Evolutionary conservation across 2,888 invertebrate genomes (phyloP).

Genomic region (Pyrrhia umbra): DNA sequence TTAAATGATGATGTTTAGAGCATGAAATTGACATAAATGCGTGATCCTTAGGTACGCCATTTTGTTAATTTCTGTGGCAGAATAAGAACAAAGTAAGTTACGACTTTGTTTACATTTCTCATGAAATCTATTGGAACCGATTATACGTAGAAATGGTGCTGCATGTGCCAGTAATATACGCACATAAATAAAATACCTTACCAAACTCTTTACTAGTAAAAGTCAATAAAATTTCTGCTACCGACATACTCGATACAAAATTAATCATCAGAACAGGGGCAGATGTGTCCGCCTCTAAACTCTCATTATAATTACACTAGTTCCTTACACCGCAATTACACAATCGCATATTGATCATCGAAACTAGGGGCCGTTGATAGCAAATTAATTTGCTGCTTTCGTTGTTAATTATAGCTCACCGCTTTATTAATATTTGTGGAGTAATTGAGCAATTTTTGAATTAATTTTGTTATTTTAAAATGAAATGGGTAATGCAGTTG

Average conservation of each 20-base stretch:
- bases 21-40: too few species aligned
- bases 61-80: too few species aligned
- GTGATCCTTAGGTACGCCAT: too few species aligned
- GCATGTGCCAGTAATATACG: background rate
- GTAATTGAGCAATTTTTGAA: slow-evolving; percentile 9
- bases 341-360: slow-evolving; percentile 55
- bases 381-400: slow-evolving; percentile 56
- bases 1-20: too few species aligned
- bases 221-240: slow-evolving; percentile 36
- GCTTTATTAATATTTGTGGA: slow-evolving; percentile 22
- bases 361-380: slow-evolving; percentile 43
- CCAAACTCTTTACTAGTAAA: background rate
- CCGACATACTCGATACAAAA: slow-evolving; percentile 33
- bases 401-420: slow-evolving; percentile 24
- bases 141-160: too few species aligned
- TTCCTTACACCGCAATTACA: slow-evolving; percentile 51
- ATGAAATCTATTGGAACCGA: too few species aligned
- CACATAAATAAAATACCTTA: background rate
- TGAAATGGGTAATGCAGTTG: background rate
- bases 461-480: background rate
- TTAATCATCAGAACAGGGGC: slow-evolving; percentile 47
- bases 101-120: too few species aligned
- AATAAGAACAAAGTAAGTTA: too few species aligned
- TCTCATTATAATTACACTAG: slow-evolving; percentile 42
- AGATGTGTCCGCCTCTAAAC: slow-evolving; percentile 48